These are phyloP conservation scores for Drosophila arawakana DNA, from an alignment of 1,140 invertebrate genomes.

Conservation along the genomic window DNA sequence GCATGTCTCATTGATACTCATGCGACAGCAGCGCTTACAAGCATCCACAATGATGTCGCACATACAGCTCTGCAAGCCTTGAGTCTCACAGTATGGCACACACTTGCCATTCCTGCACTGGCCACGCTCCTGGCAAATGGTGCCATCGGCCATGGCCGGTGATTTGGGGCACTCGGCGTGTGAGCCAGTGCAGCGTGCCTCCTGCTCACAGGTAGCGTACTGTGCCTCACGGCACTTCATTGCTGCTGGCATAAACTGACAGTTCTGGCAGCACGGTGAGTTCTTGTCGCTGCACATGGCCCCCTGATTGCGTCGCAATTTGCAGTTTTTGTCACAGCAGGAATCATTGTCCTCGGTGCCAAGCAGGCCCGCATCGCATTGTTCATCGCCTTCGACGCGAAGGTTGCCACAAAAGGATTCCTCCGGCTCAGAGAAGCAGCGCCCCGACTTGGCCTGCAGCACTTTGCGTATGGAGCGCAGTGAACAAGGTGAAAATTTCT, in stretches of 20 bases:
- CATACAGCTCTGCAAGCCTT: constrained; percentile 96
- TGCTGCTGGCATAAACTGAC: constrained; percentile 92
- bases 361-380: constrained; percentile 96
- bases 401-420: constrained; percentile 98
- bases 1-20: constrained; percentile 95
- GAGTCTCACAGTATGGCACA: constrained; percentile 96
- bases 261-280: constrained; percentile 96
- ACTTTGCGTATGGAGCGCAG: constrained; percentile 96
- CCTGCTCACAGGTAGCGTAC: constrained; percentile 95
- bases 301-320: constrained; percentile 90
- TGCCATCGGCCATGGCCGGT: constrained; percentile 93
- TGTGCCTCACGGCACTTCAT: constrained; percentile 95
- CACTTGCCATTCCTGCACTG: constrained; percentile 94
- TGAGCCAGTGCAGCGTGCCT: constrained; percentile 91
- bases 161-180: constrained; percentile 88
- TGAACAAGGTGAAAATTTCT: constrained; percentile 98
- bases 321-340: constrained; percentile 97
- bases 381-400: constrained; percentile 96
- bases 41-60: constrained; percentile 93
- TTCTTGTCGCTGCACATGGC: constrained; percentile 97
- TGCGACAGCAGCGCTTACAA: constrained; percentile 90
- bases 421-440: constrained; percentile 97
- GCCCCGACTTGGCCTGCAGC: constrained; percentile 94
- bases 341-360: constrained; percentile 96
- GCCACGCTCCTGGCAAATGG: constrained; percentile 94